These are phyloP conservation scores for Medauroidea extradentata DNA, from an alignment of 1,140 invertebrate species.

Conservation along the genomic window DNA sequence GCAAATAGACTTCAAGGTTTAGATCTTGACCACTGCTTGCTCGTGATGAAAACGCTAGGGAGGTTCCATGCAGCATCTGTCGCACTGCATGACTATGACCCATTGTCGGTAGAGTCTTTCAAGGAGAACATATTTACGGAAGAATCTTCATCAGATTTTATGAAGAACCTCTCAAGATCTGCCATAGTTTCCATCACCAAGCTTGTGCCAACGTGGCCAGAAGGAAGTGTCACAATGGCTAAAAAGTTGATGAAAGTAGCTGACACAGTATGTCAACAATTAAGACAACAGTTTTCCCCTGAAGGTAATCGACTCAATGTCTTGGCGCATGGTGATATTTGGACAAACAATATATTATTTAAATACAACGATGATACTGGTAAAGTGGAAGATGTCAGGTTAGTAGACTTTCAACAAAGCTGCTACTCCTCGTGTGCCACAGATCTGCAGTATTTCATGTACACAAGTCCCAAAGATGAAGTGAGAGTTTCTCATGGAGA, in stretches of 20 bases:
- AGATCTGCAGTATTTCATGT: constrained; percentile 24
- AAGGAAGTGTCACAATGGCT: too few species aligned
- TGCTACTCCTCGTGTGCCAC: constrained; percentile 14
- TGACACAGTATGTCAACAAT: too few species aligned
- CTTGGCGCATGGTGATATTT: constrained; percentile 14
- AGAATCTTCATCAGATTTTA: too few species aligned
- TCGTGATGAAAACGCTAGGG: constrained; percentile 5
- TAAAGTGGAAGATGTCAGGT: constrained; percentile 4
- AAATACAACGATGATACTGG: background rate
- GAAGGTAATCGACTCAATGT: constrained; percentile 3
- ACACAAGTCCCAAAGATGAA: constrained; percentile 12
- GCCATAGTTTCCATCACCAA: too few species aligned
- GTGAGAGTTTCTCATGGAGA: constrained; percentile 25
- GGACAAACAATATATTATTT: constrained; percentile 19
- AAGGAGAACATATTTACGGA: background rate
- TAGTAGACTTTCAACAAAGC: constrained; percentile 24
- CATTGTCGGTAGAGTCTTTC: background rate
- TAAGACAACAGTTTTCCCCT: background rate
- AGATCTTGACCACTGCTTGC: constrained; percentile 9
- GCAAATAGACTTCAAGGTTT: constrained; percentile 13
- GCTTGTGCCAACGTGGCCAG: too few species aligned
- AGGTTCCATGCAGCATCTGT: constrained; percentile 2
- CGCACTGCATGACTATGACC: background rate
- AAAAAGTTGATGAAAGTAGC: too few species aligned
- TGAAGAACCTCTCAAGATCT: too few species aligned